A percentile compares a stretch with the other conserved stretches of the same genome.
Evolutionary conservation across 2,113 vertebrate species (phyloP).

Genomic region (Paedocypris sp.): DNA sequence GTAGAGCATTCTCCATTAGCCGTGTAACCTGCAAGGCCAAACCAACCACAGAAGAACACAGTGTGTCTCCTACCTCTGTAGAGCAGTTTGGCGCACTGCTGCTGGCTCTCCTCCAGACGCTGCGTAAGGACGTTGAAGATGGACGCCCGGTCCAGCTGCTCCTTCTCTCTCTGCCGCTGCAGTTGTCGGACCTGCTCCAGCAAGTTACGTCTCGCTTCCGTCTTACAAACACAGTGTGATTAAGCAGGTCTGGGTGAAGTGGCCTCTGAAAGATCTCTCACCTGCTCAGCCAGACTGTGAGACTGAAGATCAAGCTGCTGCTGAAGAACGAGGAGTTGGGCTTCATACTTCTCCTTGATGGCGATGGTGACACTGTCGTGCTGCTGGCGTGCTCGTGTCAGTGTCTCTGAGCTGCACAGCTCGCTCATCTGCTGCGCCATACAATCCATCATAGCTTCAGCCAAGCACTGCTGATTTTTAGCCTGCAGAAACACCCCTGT

Average conservation of each 20-base stretch:
- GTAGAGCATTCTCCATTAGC: no score
- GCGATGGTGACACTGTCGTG: conserved; percentile 69
- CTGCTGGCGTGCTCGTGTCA: conserved; percentile 74
- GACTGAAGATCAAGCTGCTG: conserved; percentile 67
- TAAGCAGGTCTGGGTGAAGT: background rate
- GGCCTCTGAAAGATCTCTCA: conserved; percentile 42
- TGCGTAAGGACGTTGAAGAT: conserved; percentile 77
- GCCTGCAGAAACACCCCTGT: no score
- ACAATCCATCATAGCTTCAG: conserved; percentile 79
- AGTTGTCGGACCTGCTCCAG: conserved; percentile 72
- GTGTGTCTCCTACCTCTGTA: conserved; percentile 64
- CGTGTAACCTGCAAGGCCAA: background rate
- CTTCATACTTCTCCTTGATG: conserved; percentile 75
- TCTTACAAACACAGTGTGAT: conserved; percentile 54
- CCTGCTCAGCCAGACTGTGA: conserved; percentile 72
- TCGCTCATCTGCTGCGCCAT: conserved; percentile 85
- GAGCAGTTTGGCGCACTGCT: conserved; percentile 81
- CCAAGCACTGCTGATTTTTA: conserved; percentile 68
- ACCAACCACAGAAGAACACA: background rate
- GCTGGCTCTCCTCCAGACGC: conserved; percentile 86
- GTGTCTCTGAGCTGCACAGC: conserved; percentile 75
- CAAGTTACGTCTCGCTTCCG: conserved; percentile 60
- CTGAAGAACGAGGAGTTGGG: conserved; percentile 61
- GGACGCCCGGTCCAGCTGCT: conserved; percentile 77
- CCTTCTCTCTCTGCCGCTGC: conserved; percentile 74